These are phyloP conservation scores for Lycophotia porphyrea DNA, from an alignment of 2,888 invertebrate genomes.

Conservation along the genomic window DNA sequence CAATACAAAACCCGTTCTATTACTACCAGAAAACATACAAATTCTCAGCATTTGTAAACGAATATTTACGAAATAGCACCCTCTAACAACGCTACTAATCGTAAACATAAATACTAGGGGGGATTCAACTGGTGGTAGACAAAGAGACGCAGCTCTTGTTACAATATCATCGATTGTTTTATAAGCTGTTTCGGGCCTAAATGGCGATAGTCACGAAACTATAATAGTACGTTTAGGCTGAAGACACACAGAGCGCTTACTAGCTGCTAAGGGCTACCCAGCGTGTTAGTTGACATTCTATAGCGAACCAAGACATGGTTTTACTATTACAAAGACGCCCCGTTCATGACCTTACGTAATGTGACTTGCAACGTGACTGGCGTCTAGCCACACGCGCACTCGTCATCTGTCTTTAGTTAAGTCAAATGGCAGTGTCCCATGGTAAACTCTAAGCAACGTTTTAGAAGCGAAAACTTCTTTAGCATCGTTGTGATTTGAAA, in stretches of 20 bases:
- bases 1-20: constrained; percentile 40
- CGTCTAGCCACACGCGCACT: neutral
- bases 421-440: neutral
- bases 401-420: too few species aligned
- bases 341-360: neutral
- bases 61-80: constrained; percentile 48
- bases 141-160: constrained; percentile 35
- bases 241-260: neutral
- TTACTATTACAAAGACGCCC: neutral
- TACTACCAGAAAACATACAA: constrained; percentile 30
- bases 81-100: constrained; percentile 57
- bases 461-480: too few species aligned
- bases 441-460: neutral
- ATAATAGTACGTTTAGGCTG: neutral
- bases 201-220: constrained; percentile 42
- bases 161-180: constrained; percentile 40
- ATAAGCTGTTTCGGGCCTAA: constrained; percentile 13
- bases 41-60: constrained; percentile 43
- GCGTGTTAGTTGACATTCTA: neutral
- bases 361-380: neutral
- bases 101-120: constrained; percentile 61
- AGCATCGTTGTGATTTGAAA: too few species aligned
- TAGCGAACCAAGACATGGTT: neutral
- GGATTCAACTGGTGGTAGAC: constrained; percentile 60
- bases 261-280: neutral